A percentile compares a stretch with the other conserved stretches of the same genome.
Evolutionary conservation across 2,797 vertebrate genomes (phyloP).

Genomic region (Spea hammondii): DNA sequence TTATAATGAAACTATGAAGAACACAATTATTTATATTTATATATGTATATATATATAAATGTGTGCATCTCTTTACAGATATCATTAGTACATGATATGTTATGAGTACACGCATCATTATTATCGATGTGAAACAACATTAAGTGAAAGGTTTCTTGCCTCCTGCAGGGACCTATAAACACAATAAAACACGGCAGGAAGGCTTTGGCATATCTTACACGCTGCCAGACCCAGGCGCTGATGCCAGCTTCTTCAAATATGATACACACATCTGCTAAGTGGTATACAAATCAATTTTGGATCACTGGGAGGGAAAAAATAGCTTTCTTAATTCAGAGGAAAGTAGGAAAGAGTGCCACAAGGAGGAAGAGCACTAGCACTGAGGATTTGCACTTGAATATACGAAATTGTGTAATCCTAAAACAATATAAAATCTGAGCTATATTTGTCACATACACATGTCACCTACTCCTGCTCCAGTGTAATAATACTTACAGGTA

Average conservation of each 20-base stretch:
- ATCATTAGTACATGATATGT: no score
- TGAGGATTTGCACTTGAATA: no score
- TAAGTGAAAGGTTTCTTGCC: not conserved
- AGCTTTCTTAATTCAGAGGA: conserved; percentile 28
- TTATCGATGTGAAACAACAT: not conserved
- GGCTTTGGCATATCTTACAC: conserved; percentile 11
- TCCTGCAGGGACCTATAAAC: not conserved
- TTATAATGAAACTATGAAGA: no score
- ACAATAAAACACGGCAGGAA: conserved; percentile 5
- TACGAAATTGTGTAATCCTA: no score
- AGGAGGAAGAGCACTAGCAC: not conserved
- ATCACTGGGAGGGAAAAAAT: conserved; percentile 2
- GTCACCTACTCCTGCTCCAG: no score
- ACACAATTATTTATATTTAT: no score
- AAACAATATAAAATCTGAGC: no score
- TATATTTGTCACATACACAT: no score
- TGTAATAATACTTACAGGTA: conserved; percentile 79
- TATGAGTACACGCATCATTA: not conserved
- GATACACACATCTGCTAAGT: conserved; percentile 24
- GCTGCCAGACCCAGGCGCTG: conserved; percentile 8
- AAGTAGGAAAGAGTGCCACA: not conserved
- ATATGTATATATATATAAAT: no score
- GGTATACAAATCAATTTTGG: conserved; percentile 27
- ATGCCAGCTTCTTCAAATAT: conserved; percentile 24
- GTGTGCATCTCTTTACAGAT: no score